Percentiles rank a stretch among this genome's conserved stretches.
phyloP scores from a whole-genome alignment of 2,113 vertebrate genomes.

The Pedetes capensis region DNA sequence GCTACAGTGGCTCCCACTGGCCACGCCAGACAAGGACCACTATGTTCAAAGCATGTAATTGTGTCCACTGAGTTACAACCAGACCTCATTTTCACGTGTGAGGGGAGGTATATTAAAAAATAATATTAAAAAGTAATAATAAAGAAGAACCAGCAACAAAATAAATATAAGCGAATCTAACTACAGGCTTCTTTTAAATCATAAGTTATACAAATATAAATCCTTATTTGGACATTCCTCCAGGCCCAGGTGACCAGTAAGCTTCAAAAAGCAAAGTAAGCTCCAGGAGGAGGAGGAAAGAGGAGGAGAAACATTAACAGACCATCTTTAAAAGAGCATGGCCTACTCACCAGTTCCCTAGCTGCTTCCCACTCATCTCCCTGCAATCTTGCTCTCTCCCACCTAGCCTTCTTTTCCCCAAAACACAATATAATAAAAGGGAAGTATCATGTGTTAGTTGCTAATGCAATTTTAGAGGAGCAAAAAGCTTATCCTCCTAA shows the following conservation, averaged over 20 bases:
- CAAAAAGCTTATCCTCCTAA: constrained; percentile 53
- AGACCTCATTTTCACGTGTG: constrained; percentile 41
- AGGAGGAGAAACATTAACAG: constrained; percentile 61
- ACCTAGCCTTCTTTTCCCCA: not conserved
- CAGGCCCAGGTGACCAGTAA: constrained; percentile 59
- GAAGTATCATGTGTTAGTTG: not conserved
- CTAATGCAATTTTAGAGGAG: constrained; percentile 25
- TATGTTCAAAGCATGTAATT: constrained; percentile 51
- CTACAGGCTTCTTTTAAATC: constrained; percentile 60
- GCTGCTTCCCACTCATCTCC: not conserved
- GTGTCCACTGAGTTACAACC: constrained; percentile 49
- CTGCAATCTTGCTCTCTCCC: not conserved
- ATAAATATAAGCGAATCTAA: constrained; percentile 10
- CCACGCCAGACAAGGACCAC: constrained; percentile 45
- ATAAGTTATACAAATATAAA: constrained; percentile 60
- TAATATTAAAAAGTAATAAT: constrained; percentile 16
- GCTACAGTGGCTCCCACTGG: not conserved
- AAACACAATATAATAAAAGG: not conserved
- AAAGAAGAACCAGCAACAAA: not conserved
- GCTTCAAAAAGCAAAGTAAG: constrained; percentile 73
- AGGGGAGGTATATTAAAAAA: too few species aligned
- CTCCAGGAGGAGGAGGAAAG: not conserved
- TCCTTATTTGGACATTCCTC: constrained; percentile 56
- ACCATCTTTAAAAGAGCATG: constrained; percentile 51
- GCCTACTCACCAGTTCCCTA: not conserved